phyloP scores from a whole-genome alignment of 2,113 vertebrate genomes.

The Xiphophorus maculatus region DNA sequence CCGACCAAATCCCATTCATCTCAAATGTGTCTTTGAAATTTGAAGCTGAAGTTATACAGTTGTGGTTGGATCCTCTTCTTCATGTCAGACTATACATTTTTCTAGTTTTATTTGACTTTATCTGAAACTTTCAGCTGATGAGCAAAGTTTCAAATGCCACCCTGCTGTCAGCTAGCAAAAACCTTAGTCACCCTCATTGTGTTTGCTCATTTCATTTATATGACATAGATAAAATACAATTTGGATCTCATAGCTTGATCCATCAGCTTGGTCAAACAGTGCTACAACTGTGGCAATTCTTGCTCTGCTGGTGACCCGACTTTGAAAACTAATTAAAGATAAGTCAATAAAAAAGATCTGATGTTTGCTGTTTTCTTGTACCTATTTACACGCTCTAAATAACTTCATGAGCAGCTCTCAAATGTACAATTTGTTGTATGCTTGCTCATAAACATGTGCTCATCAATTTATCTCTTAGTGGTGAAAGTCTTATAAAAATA shows the following conservation, averaged over 20 bases:
- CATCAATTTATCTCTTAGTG: slow-evolving; percentile 6
- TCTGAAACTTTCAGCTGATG: background rate
- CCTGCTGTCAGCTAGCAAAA: background rate
- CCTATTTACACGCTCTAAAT: slow-evolving; percentile 17
- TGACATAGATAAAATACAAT: slow-evolving; percentile 39
- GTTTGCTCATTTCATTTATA: slow-evolving; percentile 15
- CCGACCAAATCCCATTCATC: slow-evolving; percentile 7
- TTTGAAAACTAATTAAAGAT: slow-evolving; percentile 49
- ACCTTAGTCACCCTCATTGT: background rate
- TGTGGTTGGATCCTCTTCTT: slow-evolving; percentile 2
- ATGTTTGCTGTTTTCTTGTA: slow-evolving; percentile 10
- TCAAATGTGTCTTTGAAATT: slow-evolving; percentile 15
- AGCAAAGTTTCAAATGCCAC: slow-evolving; percentile 13
- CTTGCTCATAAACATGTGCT: background rate
- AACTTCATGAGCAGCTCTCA: background rate
- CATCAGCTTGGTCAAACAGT: background rate
- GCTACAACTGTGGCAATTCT: slow-evolving; percentile 14
- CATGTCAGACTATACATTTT: background rate
- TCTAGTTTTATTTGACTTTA: slow-evolving; percentile 1
- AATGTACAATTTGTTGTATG: background rate
- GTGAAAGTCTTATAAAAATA: slow-evolving; percentile 18
- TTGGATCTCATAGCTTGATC: slow-evolving; percentile 3
- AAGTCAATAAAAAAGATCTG: slow-evolving; percentile 13
- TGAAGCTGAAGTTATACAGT: slow-evolving; percentile 27
- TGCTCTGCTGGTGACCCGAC: slow-evolving; percentile 17